Conservation (phyloP, 53 echinoderm and acorn worm species). For the Apostichopus leukothele region DNA sequence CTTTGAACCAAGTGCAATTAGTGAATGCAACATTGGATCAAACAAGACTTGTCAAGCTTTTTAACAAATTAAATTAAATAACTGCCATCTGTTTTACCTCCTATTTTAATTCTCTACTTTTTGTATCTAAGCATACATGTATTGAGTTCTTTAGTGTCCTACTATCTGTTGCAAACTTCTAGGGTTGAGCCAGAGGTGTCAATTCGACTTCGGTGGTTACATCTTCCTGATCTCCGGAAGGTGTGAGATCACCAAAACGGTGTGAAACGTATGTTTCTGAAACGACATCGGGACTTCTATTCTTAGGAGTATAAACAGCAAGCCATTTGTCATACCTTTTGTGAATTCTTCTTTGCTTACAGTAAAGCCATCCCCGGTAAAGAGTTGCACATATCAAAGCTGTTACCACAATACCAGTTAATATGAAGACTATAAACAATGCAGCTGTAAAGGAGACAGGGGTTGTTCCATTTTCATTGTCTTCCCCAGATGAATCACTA, state of each 20-base stretch:
- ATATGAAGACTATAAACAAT: not conserved
- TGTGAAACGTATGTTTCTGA: not conserved
- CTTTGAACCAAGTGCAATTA: no score
- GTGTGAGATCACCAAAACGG: not conserved
- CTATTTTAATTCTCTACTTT: no score
- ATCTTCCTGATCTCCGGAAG: not conserved
- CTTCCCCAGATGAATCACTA: no score
- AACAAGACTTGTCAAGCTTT: no score
- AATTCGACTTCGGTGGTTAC: not conserved
- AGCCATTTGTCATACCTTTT: conserved; percentile 1
- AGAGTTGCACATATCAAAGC: not conserved
- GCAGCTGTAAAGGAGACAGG: no score
- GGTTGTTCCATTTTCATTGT: no score
- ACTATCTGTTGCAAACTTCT: no score
- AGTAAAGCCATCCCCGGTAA: not conserved
- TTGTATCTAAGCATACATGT: no score
- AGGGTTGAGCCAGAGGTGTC: not conserved
- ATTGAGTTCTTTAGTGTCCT: no score
- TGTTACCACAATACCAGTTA: not conserved
- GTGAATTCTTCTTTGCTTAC: not conserved
- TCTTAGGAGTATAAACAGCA: conserved; percentile 18
- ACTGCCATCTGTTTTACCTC: no score
- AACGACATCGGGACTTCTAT: not conserved
- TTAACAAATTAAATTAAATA: no score
- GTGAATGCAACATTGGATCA: no score